Base-by-base conservation (phyloP, 2,797 vertebrate genomes). In the Oreochromis mossambicus region DNA sequence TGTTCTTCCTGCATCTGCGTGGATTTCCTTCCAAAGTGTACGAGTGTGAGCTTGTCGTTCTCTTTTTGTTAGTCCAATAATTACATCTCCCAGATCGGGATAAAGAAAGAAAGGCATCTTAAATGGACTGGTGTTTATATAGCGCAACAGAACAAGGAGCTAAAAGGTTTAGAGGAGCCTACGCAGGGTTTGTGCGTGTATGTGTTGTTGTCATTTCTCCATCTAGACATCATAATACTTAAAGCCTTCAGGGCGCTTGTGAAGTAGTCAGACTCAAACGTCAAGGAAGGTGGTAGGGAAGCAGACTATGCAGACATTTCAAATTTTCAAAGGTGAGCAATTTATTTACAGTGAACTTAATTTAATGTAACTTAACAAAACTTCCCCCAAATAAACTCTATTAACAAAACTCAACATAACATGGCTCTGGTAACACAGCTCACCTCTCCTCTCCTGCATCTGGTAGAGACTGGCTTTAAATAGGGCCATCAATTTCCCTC, bases 41-140 rank as follows among this genome's bases (percentile, higher is more conserved):
- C 2, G 7, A 66, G 66, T 70, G 38, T 70, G 8, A 0, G 66
- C 1, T 26, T 70, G 21, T 70, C 2, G 0, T 26, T 70, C 4
- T 46, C 66, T 46, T 15, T 46, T 17, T 70, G 14, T 0, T 70
- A 46, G 21, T 21, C 38, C 38, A 26, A 26, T 43, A 43, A 26
- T 43, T 15, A 24, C 13, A 43, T 43, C 63, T 68, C 63, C 7
- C 63, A 43, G n/a, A 24, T n/a, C 3, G 14, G 63, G n/a, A 68
- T 24, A 4, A 66, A 66, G 63, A 68, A 43, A 68, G 36, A 68
- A 68, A 68, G 36, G 7, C n/a, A 68, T 43, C 12, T 43, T 63
- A 36, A 63, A 63, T 63, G 58, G 32, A n/a, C 17, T 63, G 58
- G 32, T 63, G 6, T 0, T 63, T 0, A 63, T 12, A 7, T 63